Conservation (phyloP, 2,888 invertebrate species). For the Macrosiphum euphorbiae region DNA sequence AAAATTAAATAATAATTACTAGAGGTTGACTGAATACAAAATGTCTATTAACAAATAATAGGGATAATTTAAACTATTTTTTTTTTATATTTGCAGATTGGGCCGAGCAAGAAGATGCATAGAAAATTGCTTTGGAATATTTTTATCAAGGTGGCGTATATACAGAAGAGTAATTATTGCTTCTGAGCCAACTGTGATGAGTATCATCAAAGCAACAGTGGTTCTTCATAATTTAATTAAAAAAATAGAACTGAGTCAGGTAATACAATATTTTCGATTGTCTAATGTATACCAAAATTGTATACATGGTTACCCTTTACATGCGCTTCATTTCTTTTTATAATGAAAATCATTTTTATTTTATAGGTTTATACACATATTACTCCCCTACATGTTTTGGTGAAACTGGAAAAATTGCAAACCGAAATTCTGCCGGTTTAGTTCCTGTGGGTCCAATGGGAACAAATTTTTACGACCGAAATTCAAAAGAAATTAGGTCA, state of each 20-base stretch:
- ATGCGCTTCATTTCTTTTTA: background rate
- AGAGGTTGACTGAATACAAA: too few species aligned
- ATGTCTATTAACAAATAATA: too few species aligned
- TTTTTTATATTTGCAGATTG: background rate
- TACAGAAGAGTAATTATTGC: too few species aligned
- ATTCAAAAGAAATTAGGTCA: background rate
- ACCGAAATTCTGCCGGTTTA: background rate
- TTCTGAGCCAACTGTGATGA: too few species aligned
- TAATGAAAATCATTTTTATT: background rate
- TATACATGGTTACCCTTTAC: background rate
- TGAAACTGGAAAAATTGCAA: background rate
- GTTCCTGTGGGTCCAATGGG: conserved; percentile 4
- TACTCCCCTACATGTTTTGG: background rate
- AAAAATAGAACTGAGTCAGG: background rate
- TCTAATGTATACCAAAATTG: background rate
- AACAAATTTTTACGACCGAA: background rate
- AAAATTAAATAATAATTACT: background rate
- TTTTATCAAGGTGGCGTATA: too few species aligned
- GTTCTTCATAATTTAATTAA: too few species aligned
- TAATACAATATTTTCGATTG: background rate
- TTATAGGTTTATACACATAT: background rate
- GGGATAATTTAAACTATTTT: background rate
- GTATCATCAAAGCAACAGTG: too few species aligned
- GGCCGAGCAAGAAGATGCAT: background rate
- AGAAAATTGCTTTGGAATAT: too few species aligned